Conservation (phyloP, 2,113 vertebrate species). For the Onychostoma macrolepis region DNA sequence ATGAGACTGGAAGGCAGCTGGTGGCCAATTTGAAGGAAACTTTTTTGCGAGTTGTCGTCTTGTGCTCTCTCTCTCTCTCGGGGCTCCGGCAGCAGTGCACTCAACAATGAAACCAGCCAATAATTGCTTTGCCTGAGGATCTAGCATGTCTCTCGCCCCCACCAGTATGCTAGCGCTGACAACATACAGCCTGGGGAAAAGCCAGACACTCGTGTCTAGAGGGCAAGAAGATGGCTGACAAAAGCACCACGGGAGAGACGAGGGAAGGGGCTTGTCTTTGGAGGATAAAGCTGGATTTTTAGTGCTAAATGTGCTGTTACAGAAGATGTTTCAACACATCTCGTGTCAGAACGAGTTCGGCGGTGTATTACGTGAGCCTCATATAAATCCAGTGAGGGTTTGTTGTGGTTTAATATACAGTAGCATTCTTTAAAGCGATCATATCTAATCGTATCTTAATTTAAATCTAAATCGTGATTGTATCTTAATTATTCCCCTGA, state of each 20-base stretch:
- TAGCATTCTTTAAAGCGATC: not conserved
- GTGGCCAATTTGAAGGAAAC: conserved; percentile 61
- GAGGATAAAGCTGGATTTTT: conserved; percentile 10
- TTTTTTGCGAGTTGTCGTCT: conserved; percentile 54
- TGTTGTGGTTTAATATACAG: not conserved
- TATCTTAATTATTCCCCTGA: not conserved
- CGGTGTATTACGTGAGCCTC: not conserved
- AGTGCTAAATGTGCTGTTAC: not conserved
- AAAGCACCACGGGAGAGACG: conserved; percentile 28
- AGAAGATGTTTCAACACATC: not conserved
- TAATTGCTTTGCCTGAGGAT: conserved; percentile 74
- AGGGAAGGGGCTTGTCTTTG: not conserved
- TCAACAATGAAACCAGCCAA: conserved; percentile 72
- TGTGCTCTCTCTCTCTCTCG: conserved; percentile 40
- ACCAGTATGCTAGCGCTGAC: conserved; percentile 56
- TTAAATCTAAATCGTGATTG: too few species aligned
- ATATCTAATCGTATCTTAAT: not conserved
- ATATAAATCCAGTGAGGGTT: not conserved
- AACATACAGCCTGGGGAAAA: conserved; percentile 48
- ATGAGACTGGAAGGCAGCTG: conserved; percentile 53
- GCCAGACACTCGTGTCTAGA: conserved; percentile 57
- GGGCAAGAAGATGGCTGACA: conserved; percentile 52
- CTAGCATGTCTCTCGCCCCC: conserved; percentile 64
- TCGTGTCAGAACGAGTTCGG: not conserved
- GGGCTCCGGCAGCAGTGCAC: conserved; percentile 62